phyloP scores from a whole-genome alignment of 1,140 invertebrate species.

The Bombus picipes region DNA sequence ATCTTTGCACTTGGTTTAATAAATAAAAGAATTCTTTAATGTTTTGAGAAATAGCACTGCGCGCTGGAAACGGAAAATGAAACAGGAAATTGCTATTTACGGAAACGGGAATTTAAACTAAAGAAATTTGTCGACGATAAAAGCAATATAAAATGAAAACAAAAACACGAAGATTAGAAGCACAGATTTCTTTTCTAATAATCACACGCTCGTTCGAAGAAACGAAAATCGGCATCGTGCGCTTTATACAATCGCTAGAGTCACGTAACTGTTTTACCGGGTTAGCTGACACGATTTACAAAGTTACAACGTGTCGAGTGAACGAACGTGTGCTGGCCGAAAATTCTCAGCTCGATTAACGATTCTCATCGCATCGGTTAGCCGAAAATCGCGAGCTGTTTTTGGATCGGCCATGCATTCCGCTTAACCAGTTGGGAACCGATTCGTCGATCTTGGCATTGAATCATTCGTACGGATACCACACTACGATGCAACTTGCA shows the following conservation, averaged over 20 bases:
- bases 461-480: constrained; percentile 39
- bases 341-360: constrained; percentile 33
- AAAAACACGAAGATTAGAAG: no score
- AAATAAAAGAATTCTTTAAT: no score
- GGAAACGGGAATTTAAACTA: no score
- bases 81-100: no score
- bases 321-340: constrained; percentile 49
- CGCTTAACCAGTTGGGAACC: background rate
- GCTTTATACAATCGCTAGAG: background rate
- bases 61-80: no score
- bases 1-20: no score
- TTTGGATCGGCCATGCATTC: constrained; percentile 62
- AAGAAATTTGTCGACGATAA: no score
- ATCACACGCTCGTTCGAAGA: background rate
- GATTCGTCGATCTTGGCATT: constrained; percentile 62
- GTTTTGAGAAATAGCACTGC: no score
- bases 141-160: no score
- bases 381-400: constrained; percentile 56
- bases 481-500: constrained; percentile 47
- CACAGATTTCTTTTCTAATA: background rate
- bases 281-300: constrained; percentile 41
- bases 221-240: background rate
- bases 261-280: constrained; percentile 63
- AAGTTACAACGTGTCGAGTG: constrained; percentile 48
- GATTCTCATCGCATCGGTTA: constrained; percentile 57